Percentiles rank a stretch among this genome's conserved stretches.
phyloP scores from a whole-genome alignment of 2,113 vertebrate species.

The Buteo buteo region DNA sequence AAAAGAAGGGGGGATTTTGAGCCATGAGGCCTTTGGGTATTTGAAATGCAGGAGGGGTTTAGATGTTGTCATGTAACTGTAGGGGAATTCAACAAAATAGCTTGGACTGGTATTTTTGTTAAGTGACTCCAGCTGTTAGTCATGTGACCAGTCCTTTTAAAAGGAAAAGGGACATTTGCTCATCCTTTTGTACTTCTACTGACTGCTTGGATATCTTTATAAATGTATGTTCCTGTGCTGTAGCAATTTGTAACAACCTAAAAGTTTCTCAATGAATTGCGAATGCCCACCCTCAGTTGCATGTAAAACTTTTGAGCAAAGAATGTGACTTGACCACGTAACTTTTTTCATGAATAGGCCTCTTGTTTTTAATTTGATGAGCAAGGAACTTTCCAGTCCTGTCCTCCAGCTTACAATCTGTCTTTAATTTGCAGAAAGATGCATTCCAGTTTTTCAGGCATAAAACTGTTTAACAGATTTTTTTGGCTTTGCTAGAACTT shows the following conservation, averaged over 20 bases:
- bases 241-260: background rate
- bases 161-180: background rate
- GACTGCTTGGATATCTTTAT: background rate
- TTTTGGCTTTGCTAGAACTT: slow-evolving; percentile 32
- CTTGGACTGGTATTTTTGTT: slow-evolving; percentile 25
- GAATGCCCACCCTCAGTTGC: background rate
- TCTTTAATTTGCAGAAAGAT: slow-evolving; percentile 75
- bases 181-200: background rate
- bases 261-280: background rate
- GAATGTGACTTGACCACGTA: slow-evolving; percentile 64
- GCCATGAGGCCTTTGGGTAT: background rate
- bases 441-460: slow-evolving; percentile 68
- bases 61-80: background rate
- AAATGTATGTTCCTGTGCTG: background rate
- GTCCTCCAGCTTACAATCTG: slow-evolving; percentile 69
- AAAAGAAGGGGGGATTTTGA: background rate
- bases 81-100: background rate
- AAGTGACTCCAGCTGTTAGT: slow-evolving; percentile 47
- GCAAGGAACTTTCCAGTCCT: slow-evolving; percentile 71
- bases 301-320: slow-evolving; percentile 35
- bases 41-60: slow-evolving; percentile 7
- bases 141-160: background rate
- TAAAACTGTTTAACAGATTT: slow-evolving; percentile 46
- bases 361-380: slow-evolving; percentile 79
- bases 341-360: slow-evolving; percentile 68